Evolutionary conservation across 2,113 vertebrate genomes (phyloP).

Genomic region (Mobula birostris): DNA sequence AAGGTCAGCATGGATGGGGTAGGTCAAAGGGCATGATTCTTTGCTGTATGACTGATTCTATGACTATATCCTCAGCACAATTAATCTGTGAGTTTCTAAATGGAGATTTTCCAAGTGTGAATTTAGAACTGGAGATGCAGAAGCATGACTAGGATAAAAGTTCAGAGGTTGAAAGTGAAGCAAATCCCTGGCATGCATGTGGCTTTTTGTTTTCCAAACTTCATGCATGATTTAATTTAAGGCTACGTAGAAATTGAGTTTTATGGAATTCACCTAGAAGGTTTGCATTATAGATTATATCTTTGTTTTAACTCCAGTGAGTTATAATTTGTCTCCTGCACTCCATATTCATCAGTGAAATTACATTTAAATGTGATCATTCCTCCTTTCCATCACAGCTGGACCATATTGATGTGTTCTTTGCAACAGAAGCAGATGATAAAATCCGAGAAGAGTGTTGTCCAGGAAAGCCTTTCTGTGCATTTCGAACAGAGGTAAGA

Average conservation of each 20-base stretch:
- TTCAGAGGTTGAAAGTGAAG: neutral
- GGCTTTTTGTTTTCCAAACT: neutral
- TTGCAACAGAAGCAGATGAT: constrained; percentile 87
- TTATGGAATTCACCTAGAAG: neutral
- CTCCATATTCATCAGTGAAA: neutral
- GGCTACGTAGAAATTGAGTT: neutral
- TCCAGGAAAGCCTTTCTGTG: constrained; percentile 82
- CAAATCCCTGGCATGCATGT: neutral
- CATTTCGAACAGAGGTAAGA: constrained; percentile 85
- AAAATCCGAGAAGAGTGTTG: constrained; percentile 93
- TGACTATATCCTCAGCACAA: too few relatives aligned
- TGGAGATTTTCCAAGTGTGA: neutral
- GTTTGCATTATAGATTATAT: neutral
- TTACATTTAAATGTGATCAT: neutral
- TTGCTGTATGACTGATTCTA: neutral
- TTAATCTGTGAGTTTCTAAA: too few relatives aligned
- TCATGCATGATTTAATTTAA: neutral
- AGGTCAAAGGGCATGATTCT: too few relatives aligned
- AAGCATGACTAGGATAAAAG: neutral
- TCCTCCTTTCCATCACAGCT: constrained; percentile 54
- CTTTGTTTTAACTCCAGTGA: too few relatives aligned
- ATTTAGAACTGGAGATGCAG: neutral
- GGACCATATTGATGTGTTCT: constrained; percentile 81
- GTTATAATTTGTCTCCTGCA: too few relatives aligned
- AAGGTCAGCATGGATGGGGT: too few relatives aligned